A percentile compares a stretch with the other conserved stretches of the same genome.
Evolutionary conservation across 2,888 invertebrate genomes (phyloP).

Genomic region (Chymomyza caudatula): DNA sequence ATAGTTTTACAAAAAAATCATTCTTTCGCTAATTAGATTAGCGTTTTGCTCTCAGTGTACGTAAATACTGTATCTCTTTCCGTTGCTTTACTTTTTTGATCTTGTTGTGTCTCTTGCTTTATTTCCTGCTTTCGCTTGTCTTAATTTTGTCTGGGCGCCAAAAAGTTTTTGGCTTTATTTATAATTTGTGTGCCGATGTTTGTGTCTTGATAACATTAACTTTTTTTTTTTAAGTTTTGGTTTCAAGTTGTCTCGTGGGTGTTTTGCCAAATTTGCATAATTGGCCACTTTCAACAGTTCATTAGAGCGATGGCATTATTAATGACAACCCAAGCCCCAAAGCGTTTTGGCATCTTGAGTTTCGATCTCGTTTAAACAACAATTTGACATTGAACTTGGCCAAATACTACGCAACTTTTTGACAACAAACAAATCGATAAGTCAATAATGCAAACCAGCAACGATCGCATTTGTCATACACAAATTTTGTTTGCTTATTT

Average conservation of each 20-base stretch:
- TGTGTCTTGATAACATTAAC: neutral
- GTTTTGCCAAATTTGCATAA: conserved; percentile 22
- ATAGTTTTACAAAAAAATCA: too few species aligned
- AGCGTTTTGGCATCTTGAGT: neutral
- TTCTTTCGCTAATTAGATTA: neutral
- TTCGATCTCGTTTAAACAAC: neutral
- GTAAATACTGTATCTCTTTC: neutral
- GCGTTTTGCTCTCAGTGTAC: neutral
- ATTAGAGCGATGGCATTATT: neutral
- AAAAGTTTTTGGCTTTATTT: conserved; percentile 4
- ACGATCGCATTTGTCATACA: conserved; percentile 30
- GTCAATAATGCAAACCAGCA: conserved; percentile 30
- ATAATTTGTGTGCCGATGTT: neutral
- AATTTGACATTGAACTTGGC: conserved; percentile 61
- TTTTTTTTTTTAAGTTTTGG: neutral
- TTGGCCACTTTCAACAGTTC: conserved; percentile 6
- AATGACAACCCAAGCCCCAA: neutral
- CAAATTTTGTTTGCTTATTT: conserved; percentile 47
- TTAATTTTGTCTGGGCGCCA: conserved; percentile 12
- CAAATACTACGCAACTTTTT: neutral
- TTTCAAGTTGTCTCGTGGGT: conserved; percentile 6
- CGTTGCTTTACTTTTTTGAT: neutral
- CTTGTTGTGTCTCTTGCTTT: conserved; percentile 3
- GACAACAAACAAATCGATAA: conserved; percentile 12
- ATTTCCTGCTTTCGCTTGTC: conserved; percentile 38